Evolutionary conservation across 2,113 vertebrate genomes (phyloP), one percentile per base, ranked within the genome.

Genomic region (Zingel zingel): DNA sequence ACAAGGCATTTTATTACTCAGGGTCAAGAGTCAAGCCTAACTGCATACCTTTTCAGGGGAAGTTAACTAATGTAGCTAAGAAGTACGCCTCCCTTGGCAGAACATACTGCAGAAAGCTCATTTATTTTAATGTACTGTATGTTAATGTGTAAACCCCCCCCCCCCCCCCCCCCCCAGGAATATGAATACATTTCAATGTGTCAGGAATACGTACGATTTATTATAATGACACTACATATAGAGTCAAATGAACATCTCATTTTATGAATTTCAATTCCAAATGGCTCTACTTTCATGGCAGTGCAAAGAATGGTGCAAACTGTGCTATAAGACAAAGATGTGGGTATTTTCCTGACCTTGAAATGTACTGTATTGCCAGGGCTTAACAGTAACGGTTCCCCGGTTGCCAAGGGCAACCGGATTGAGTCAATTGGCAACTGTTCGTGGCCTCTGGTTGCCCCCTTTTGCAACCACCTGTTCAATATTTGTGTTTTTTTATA

Each of bases 81-180:
- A n/a, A 48, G 47, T 66, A 7, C 14, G 5, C 13, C 0, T 13
- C 85, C 48, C 51, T 15, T 45, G 33, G 84, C 57, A 63, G 48
- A 69, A 47, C 15, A 79, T 72, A 65, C 69, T 63, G 77, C 62
- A 50, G 10, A 81, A 71, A 1, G 19, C 62, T 84, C 11, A 69
- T 73, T 76, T 80, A 27, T 27, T 27, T 27, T 27, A 27, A 27
- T 27, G 27, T 77, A 87, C 88, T 88, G 68, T 74, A 88, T 90
- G 58, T 59, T 87, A 88, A 90, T 88, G 51, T 65, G 51, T 83
- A n/a, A n/a, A n/a, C n/a, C n/a, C n/a, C n/a, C n/a, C n/a, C n/a
- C n/a, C n/a, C n/a, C n/a, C n/a, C n/a, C n/a, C n/a, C n/a, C n/a
- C n/a, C 63, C 61, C 13, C 27, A 64, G 43, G 64, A 81, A 48